A percentile compares a stretch with the other conserved stretches of the same genome.
Conservation (phyloP, 2,797 vertebrate species). For the Phalloptychus januarius region DNA sequence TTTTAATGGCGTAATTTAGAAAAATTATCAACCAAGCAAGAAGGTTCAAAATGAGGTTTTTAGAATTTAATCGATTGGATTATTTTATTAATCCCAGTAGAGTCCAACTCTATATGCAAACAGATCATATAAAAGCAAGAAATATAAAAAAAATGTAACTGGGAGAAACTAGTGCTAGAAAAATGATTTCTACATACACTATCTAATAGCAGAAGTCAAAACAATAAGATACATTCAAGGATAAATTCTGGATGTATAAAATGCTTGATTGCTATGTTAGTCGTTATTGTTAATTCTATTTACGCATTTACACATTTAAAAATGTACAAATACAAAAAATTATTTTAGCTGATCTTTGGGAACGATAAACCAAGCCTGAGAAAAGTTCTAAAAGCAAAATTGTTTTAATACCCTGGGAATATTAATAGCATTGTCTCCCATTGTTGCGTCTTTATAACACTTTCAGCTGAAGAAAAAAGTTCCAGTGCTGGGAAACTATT, state of each 20-base stretch:
- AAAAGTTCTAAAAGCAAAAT: background rate
- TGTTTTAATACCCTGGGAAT: background rate
- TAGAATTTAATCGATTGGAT: background rate
- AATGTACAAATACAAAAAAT: too few species aligned
- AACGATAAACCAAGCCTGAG: background rate
- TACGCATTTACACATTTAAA: too few species aligned
- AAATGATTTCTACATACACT: background rate
- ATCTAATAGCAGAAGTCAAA: background rate
- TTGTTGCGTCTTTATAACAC: slow-evolving; percentile 11
- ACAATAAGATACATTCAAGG: background rate
- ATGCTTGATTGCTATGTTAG: background rate
- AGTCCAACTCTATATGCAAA: background rate
- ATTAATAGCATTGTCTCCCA: slow-evolving; percentile 10
- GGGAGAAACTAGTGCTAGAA: background rate
- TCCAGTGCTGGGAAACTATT: slow-evolving; percentile 30
- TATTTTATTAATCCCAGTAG: background rate
- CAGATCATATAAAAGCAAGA: background rate
- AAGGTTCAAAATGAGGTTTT: background rate
- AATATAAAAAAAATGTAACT: background rate
- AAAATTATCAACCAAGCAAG: slow-evolving; percentile 2
- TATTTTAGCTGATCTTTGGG: background rate
- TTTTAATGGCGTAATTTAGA: background rate
- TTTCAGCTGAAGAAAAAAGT: slow-evolving; percentile 29
- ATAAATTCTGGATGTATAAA: background rate
- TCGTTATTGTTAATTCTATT: too few species aligned